These are phyloP conservation scores for Microctenopoma stevenorrisi DNA, from an alignment of 2,797 vertebrate genomes.

Conservation along the genomic window DNA sequence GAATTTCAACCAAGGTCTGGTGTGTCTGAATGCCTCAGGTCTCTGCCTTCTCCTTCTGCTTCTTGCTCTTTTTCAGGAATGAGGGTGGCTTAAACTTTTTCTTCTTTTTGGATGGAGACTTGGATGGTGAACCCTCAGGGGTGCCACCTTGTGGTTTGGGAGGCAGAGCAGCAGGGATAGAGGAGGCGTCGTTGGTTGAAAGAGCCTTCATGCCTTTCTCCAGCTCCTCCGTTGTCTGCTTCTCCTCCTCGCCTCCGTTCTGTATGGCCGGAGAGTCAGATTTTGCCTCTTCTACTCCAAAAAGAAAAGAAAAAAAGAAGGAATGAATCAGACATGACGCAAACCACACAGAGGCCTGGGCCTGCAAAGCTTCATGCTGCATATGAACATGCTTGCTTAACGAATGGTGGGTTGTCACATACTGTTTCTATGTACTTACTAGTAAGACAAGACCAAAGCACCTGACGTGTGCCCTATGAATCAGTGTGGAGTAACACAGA, in stretches of 20 bases:
- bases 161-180: slow-evolving; percentile 67
- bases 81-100: slow-evolving; percentile 99
- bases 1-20: slow-evolving; percentile 67
- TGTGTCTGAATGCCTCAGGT: slow-evolving; percentile 79
- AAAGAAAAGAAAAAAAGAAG: slow-evolving; percentile 2
- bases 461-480: slow-evolving; percentile 87
- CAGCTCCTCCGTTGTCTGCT: slow-evolving; percentile 87
- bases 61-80: slow-evolving; percentile 94
- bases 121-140: slow-evolving; percentile 94
- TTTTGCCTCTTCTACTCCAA: slow-evolving; percentile 67
- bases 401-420: slow-evolving; percentile 48
- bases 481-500: slow-evolving; percentile 82
- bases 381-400: slow-evolving; percentile 72
- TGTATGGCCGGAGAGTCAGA: slow-evolving; percentile 74
- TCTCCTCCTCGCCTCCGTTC: slow-evolving; percentile 90
- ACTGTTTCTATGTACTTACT: slow-evolving; percentile 89
- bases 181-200: slow-evolving; percentile 81
- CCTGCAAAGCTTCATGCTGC: slow-evolving; percentile 54
- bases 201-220: slow-evolving; percentile 88
- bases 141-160: slow-evolving; percentile 79
- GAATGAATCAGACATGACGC: background rate
- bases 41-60: slow-evolving; percentile 96
- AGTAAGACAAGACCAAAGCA: slow-evolving; percentile 90
- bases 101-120: slow-evolving; percentile 98
- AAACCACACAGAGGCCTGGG: background rate